phyloP scores from a whole-genome alignment of 2,797 vertebrate species.

The Lophius americanus region DNA sequence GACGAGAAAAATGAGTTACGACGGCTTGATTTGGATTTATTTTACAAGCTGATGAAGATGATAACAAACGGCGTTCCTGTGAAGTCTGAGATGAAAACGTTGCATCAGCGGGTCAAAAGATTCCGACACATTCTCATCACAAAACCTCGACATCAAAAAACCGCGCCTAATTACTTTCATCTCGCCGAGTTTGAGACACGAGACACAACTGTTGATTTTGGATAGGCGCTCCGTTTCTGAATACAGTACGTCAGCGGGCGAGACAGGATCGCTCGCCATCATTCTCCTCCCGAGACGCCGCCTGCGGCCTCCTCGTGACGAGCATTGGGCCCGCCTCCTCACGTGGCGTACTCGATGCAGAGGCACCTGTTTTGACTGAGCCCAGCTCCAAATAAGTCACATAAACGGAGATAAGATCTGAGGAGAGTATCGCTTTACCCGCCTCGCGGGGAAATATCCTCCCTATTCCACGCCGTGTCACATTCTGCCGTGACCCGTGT shows the following conservation, averaged over 20 bases:
- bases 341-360: slow-evolving; percentile 9
- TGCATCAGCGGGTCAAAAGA: slow-evolving; percentile 16
- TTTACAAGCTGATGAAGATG: slow-evolving; percentile 30
- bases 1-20: too few species aligned
- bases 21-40: neutral
- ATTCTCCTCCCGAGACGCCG: slow-evolving; percentile 8
- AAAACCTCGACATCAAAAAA: slow-evolving; percentile 29
- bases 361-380: slow-evolving; percentile 34
- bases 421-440: slow-evolving; percentile 39
- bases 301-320: too few species aligned
- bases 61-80: slow-evolving; percentile 22
- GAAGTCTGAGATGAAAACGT: slow-evolving; percentile 22
- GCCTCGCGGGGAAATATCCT: slow-evolving; percentile 25
- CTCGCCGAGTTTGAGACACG: slow-evolving; percentile 25
- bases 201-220: slow-evolving; percentile 45
- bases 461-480: slow-evolving; percentile 24
- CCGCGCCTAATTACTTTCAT: slow-evolving; percentile 35
- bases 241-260: slow-evolving; percentile 21
- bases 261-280: slow-evolving; percentile 6
- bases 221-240: slow-evolving; percentile 13
- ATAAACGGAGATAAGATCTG: slow-evolving; percentile 48
- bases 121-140: slow-evolving; percentile 20
- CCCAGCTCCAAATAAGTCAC: slow-evolving; percentile 35
- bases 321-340: slow-evolving; percentile 9
- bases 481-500: too few species aligned